These are phyloP conservation scores for Clusia tigrina DNA, from an alignment of 2,888 invertebrate species.

Conservation along the genomic window DNA sequence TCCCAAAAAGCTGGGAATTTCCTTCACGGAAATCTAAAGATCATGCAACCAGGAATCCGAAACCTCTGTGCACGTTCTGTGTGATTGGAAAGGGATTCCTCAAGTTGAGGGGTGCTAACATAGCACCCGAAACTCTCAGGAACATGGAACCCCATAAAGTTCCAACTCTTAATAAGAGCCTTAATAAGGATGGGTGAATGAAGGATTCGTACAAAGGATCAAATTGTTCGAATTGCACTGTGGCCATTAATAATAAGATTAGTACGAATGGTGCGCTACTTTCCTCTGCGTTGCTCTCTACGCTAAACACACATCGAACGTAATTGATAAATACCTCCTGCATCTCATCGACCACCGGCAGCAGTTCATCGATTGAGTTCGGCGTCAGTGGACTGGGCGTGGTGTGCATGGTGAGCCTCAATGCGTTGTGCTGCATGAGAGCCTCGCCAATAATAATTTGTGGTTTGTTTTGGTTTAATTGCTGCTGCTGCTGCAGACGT, in stretches of 20 bases:
- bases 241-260: neutral
- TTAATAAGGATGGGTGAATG: neutral
- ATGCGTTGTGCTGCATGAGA: constrained; percentile 50
- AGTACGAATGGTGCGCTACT: neutral
- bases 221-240: neutral
- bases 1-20: too few relatives aligned
- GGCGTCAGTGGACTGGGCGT: constrained; percentile 83
- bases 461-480: constrained; percentile 67
- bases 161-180: neutral
- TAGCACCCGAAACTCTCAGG: too few relatives aligned
- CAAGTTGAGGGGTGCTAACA: too few relatives aligned
- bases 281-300: neutral
- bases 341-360: constrained; percentile 81
- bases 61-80: too few relatives aligned
- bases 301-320: neutral
- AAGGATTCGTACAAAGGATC: too few relatives aligned
- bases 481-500: constrained; percentile 70
- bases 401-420: constrained; percentile 53
- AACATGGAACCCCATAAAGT: too few relatives aligned
- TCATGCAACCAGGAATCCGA: too few relatives aligned
- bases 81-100: too few relatives aligned
- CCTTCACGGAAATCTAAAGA: too few relatives aligned
- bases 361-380: constrained; percentile 83
- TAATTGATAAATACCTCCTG: constrained; percentile 72
- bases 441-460: constrained; percentile 66